Evolutionary conservation across 2,888 invertebrate species (phyloP).

Genomic region (Diaperis boleti): DNA sequence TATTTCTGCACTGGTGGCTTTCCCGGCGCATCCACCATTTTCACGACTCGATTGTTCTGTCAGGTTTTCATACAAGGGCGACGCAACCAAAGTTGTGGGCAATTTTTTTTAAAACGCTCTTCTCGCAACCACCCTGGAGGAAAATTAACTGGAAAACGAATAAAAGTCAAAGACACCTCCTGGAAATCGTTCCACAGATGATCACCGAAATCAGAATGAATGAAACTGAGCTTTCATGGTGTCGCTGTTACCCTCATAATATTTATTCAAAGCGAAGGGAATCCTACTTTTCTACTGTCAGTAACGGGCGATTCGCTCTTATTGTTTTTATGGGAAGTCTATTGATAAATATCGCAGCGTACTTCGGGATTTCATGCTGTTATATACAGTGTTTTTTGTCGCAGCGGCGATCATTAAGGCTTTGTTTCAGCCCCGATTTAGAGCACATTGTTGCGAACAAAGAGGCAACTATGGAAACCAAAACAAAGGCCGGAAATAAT

Average conservation of each 20-base stretch:
- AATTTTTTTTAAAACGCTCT: too few species aligned
- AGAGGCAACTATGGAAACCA: conserved; percentile 13
- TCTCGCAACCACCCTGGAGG: too few species aligned
- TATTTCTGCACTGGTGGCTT: too few species aligned
- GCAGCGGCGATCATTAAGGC: not conserved
- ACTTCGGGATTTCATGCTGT: not conserved
- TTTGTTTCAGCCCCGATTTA: conserved; percentile 8
- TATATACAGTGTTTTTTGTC: not conserved
- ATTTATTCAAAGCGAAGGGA: conserved; percentile 16
- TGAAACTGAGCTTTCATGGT: conserved; percentile 14
- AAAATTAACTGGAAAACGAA: not conserved
- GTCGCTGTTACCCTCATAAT: conserved; percentile 14
- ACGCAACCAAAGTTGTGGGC: too few species aligned
- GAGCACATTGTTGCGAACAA: conserved; percentile 4
- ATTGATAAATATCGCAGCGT: not conserved
- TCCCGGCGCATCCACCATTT: too few species aligned
- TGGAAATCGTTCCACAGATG: conserved; percentile 14
- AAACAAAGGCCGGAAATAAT: conserved; percentile 11
- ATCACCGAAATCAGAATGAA: conserved; percentile 12
- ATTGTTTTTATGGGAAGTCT: not conserved
- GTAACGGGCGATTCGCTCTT: not conserved
- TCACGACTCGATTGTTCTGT: too few species aligned
- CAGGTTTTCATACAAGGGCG: too few species aligned
- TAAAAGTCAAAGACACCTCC: not conserved
- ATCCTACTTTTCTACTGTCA: not conserved